phyloP scores from a whole-genome alignment of 2,797 vertebrate species.

The Danio jaintianensis region DNA sequence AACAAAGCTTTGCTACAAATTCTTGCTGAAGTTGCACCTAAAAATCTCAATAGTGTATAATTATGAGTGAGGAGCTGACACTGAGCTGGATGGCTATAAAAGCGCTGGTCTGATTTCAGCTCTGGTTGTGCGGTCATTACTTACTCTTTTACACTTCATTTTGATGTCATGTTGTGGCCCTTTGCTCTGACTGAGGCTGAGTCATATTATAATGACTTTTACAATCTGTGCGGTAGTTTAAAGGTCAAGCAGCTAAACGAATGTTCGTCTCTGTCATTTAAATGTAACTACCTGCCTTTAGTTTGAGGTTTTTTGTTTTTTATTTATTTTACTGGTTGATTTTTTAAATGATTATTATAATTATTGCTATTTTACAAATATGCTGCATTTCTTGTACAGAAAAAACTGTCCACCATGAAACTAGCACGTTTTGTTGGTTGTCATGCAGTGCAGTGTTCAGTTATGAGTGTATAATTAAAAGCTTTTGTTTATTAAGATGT shows the following conservation, averaged over 20 bases:
- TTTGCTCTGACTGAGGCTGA: not conserved
- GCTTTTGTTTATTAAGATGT: too few species aligned
- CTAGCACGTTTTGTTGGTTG: too few species aligned
- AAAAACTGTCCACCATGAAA: too few species aligned
- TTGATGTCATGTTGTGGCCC: conserved; percentile 7
- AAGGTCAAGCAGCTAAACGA: not conserved
- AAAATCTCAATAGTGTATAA: conserved; percentile 55
- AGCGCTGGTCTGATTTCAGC: conserved; percentile 49
- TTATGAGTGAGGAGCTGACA: conserved; percentile 51
- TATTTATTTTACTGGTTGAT: too few species aligned
- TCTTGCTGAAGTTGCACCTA: conserved; percentile 58
- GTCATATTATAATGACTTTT: conserved; percentile 16
- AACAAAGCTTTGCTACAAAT: conserved; percentile 43
- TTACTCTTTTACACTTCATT: conserved; percentile 33
- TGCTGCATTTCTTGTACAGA: too few species aligned
- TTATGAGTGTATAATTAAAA: too few species aligned
- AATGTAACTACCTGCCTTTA: not conserved
- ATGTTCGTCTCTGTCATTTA: not conserved
- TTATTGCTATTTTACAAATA: too few species aligned
- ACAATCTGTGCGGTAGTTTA: not conserved
- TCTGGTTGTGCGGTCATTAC: conserved; percentile 35
- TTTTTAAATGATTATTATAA: too few species aligned
- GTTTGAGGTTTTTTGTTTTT: not conserved
- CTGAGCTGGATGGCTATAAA: conserved; percentile 53
- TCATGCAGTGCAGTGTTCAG: too few species aligned